These are phyloP conservation scores for Metridium senile DNA, from an alignment of 92 coral and sea anemone genomes.

Conservation along the genomic window DNA sequence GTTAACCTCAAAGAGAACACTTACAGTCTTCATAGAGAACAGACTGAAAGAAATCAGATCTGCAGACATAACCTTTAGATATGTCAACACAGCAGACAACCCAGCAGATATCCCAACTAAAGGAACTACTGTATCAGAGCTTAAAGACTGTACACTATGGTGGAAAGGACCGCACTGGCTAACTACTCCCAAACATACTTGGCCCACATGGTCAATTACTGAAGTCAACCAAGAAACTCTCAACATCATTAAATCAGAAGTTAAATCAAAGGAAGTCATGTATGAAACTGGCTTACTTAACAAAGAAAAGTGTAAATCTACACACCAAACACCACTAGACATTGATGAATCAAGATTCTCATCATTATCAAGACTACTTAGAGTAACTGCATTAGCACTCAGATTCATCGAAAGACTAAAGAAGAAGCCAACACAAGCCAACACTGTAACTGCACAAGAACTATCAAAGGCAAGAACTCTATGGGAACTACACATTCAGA, in stretches of 20 bases:
- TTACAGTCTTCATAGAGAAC: conserved; percentile 47
- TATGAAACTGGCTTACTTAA: neutral
- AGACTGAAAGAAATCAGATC: conserved; percentile 35
- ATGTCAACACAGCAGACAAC: conserved; percentile 35
- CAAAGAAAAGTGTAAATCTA: neutral
- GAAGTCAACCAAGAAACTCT: neutral
- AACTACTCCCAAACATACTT: conserved; percentile 22
- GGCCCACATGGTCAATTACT: conserved; percentile 16
- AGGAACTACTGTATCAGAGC: conserved; percentile 28
- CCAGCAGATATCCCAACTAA: conserved; percentile 18
- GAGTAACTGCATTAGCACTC: conserved; percentile 19
- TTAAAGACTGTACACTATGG: conserved; percentile 14
- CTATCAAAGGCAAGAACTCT: conserved; percentile 18
- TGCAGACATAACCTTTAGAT: conserved; percentile 35
- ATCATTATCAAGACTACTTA: neutral
- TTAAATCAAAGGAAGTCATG: neutral
- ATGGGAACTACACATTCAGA: conserved; percentile 30
- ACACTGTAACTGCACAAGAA: conserved; percentile 31
- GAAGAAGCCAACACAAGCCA: neutral
- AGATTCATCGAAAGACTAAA: conserved; percentile 15
- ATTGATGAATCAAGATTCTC: conserved; percentile 6
- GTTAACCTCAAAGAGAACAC: too few relatives aligned
- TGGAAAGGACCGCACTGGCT: conserved; percentile 35
- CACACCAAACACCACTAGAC: conserved; percentile 1
- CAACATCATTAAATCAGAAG: neutral